phyloP scores from a whole-genome alignment of 1,140 invertebrate genomes.

The Heliconius nattereri region DNA sequence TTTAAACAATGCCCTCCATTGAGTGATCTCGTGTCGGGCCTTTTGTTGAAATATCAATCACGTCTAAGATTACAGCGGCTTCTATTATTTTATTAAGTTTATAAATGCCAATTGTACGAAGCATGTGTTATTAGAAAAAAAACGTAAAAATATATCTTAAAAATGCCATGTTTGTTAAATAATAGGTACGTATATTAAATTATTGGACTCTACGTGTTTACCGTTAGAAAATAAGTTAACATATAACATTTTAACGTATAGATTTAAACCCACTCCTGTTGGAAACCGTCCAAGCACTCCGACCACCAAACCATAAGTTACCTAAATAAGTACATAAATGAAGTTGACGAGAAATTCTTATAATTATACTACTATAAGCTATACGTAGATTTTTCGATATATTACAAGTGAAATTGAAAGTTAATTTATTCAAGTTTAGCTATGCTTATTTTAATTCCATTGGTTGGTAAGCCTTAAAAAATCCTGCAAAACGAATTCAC shows the following conservation, averaged over 20 bases:
- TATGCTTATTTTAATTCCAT: background rate
- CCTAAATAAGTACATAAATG: too few relatives aligned
- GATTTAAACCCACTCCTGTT: too few relatives aligned
- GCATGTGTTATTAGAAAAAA: background rate
- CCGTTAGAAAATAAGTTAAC: too few relatives aligned
- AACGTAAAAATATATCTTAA: too few relatives aligned
- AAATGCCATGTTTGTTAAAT: too few relatives aligned
- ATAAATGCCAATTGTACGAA: background rate
- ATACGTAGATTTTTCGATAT: background rate
- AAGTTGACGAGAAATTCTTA: too few relatives aligned
- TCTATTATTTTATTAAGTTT: background rate
- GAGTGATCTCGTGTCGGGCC: slow-evolving; percentile 41
- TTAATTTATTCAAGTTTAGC: background rate
- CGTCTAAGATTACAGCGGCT: background rate
- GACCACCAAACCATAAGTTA: too few relatives aligned
- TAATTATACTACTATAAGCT: too few relatives aligned
- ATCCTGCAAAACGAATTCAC: slow-evolving; percentile 1
- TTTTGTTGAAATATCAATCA: slow-evolving; percentile 45
- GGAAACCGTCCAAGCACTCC: too few relatives aligned
- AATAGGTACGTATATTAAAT: too few relatives aligned
- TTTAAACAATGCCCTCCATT: slow-evolving; percentile 57
- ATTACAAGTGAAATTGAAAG: background rate
- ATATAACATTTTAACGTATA: too few relatives aligned
- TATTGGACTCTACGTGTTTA: too few relatives aligned
- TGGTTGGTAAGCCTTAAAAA: background rate